Conservation (phyloP, 2,113 vertebrate genomes). For the Rhinopithecus roxellana region DNA sequence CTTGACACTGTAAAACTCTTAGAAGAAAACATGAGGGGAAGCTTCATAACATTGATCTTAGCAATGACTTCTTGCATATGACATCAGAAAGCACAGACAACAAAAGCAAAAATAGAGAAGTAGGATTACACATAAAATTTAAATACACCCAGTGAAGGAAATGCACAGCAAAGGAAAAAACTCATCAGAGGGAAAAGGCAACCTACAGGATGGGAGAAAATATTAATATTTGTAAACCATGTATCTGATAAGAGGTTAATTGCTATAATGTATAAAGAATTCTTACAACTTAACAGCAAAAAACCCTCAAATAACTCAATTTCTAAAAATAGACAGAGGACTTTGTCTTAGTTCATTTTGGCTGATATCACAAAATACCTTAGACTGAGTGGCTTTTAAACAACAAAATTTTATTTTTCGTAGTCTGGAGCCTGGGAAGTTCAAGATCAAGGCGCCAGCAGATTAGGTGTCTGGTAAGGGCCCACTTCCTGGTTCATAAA, state of each 20-base stretch:
- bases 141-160: neutral
- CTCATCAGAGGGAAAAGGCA: neutral
- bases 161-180: neutral
- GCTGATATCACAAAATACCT: neutral
- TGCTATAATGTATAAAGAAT: neutral
- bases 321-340: neutral
- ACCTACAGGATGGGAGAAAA: neutral
- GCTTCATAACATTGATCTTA: neutral
- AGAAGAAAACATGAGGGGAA: neutral
- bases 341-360: neutral
- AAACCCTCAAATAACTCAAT: neutral
- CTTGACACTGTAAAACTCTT: neutral
- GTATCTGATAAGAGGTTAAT: neutral
- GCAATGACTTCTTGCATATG: neutral
- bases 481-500: neutral
- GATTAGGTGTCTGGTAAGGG: neutral
- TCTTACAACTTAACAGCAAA: neutral
- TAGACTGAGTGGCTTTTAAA: neutral
- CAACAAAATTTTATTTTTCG: no score
- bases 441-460: neutral
- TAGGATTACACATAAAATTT: neutral
- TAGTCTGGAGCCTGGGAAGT: neutral
- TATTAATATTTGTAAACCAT: neutral
- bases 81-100: neutral
- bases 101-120: neutral